phyloP scores from a whole-genome alignment of 2,113 vertebrate genomes.

The Phyllopteryx taeniolatus region DNA sequence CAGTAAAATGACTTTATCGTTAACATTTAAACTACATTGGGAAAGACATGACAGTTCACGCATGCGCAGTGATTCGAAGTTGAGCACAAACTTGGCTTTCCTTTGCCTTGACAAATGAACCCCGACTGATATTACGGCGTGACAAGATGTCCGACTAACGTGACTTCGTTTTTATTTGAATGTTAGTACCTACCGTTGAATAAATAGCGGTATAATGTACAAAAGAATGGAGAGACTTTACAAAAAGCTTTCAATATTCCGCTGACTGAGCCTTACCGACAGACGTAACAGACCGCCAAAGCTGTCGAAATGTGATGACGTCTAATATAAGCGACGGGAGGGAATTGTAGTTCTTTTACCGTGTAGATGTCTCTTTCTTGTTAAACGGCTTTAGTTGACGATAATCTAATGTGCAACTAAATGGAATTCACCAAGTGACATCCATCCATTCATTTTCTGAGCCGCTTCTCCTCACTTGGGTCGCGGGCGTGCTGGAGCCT shows the following conservation, averaged over 20 bases:
- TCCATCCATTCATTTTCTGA: too few relatives aligned
- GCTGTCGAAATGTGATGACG: slow-evolving; percentile 2
- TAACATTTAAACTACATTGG: neutral
- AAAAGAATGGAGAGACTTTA: neutral
- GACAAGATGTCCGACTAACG: neutral
- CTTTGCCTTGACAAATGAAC: neutral
- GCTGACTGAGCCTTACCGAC: neutral
- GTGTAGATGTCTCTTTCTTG: neutral
- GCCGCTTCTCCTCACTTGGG: too few relatives aligned
- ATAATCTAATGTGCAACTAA: neutral
- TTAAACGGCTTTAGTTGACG: neutral
- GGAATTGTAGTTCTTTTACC: neutral
- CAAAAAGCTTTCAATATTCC: neutral
- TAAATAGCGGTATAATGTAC: neutral
- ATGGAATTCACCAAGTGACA: neutral
- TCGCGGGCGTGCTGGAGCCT: too few relatives aligned
- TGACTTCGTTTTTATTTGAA: neutral
- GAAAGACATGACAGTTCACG: neutral
- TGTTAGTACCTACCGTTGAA: neutral
- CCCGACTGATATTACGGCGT: neutral
- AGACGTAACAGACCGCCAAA: neutral
- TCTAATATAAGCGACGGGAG: neutral
- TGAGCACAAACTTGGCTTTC: neutral
- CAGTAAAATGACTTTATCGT: neutral
- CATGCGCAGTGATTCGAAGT: neutral